A percentile compares a stretch with the other conserved stretches of the same genome.
Conservation (phyloP, 2,797 vertebrate genomes). For the Bufotes viridis region DNA sequence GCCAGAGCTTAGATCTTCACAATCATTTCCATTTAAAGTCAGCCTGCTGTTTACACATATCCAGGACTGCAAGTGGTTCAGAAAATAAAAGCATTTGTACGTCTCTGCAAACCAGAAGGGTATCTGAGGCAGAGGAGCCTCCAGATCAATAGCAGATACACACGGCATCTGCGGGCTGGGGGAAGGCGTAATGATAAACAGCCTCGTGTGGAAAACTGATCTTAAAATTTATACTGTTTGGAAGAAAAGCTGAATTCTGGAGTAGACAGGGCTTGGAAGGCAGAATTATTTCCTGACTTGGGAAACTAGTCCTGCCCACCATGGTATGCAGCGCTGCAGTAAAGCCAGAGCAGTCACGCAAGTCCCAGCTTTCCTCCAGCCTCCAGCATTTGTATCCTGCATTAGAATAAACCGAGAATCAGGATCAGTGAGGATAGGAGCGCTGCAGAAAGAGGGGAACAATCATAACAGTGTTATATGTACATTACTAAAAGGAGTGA, state of each 20-base stretch:
- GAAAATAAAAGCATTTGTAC: conserved; percentile 1
- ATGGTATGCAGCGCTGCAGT: background rate
- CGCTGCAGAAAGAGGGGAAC: background rate
- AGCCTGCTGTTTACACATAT: conserved; percentile 3
- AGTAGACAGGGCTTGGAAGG: background rate
- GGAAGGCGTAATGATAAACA: conserved; percentile 9
- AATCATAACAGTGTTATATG: no score
- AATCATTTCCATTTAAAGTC: conserved; percentile 13
- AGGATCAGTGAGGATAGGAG: background rate
- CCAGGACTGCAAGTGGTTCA: background rate
- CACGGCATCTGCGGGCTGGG: background rate
- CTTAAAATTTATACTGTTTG: conserved; percentile 31
- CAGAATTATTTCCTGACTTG: conserved; percentile 46
- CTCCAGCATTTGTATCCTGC: background rate
- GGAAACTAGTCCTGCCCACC: background rate
- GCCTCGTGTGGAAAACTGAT: conserved; percentile 41
- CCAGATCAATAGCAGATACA: conserved; percentile 41
- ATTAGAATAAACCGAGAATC: conserved; percentile 17
- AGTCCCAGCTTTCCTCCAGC: conserved; percentile 57
- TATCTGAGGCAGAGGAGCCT: conserved; percentile 11
- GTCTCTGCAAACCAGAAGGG: background rate
- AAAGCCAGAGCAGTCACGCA: conserved; percentile 38
- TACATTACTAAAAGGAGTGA: background rate
- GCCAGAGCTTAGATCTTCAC: background rate
- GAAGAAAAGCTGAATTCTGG: conserved; percentile 18